These are phyloP conservation scores for Athripsodes cinereus DNA, from an alignment of 2,888 invertebrate genomes.

Conservation along the genomic window DNA sequence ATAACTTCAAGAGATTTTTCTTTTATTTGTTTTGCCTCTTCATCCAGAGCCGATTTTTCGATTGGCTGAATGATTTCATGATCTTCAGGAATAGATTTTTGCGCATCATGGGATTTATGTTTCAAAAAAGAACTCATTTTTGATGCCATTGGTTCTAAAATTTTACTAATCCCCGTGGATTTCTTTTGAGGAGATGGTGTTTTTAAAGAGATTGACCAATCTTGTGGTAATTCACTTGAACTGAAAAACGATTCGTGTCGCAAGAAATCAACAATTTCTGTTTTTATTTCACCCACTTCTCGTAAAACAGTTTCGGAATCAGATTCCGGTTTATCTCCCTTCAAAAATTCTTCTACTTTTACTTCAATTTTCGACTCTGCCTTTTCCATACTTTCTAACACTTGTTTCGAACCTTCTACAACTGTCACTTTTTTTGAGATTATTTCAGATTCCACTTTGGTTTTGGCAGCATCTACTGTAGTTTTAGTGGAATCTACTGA, in stretches of 20 bases:
- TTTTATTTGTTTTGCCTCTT: no score
- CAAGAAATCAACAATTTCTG: not conserved
- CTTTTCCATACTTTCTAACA: no score
- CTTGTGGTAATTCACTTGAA: not conserved
- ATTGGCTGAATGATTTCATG: no score
- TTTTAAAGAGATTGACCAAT: not conserved
- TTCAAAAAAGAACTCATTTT: not conserved
- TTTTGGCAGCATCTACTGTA: not conserved
- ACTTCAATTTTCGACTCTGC: not conserved
- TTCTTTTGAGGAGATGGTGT: not conserved
- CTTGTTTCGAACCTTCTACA: no score
- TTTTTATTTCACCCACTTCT: no score
- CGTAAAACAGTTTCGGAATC: no score
- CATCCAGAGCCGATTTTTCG: no score
- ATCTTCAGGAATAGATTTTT: not conserved
- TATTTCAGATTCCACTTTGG: not conserved
- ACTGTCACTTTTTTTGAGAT: no score
- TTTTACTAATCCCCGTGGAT: not conserved
- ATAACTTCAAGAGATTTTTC: not conserved
- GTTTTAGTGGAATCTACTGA: not conserved
- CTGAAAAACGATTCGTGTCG: not conserved
- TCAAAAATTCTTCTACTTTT: not conserved
- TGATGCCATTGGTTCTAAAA: not conserved
- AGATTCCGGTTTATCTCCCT: not conserved
- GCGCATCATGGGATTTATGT: not conserved